Percentiles rank a stretch among this genome's conserved stretches.
Evolutionary conservation across 2,797 vertebrate species (phyloP).

Genomic region (Enteromius viviparus): DNA sequence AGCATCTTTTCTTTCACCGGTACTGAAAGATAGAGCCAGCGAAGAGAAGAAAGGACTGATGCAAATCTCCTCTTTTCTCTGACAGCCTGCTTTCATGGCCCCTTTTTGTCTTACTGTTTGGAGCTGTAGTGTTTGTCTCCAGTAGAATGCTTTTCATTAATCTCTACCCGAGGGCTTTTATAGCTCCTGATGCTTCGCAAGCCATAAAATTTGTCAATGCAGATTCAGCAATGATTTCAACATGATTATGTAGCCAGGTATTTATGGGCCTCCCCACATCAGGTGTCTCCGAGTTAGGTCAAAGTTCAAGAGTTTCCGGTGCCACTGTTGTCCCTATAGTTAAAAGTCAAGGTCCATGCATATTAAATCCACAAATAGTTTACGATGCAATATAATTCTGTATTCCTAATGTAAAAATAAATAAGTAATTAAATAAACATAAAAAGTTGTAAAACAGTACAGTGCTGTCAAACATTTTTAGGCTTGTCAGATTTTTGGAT

Average conservation of each 20-base stretch:
- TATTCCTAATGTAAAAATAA: not conserved
- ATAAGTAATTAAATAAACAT: not conserved
- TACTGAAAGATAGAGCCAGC: conserved; percentile 58
- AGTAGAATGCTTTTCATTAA: conserved; percentile 49
- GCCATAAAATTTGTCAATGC: conserved; percentile 24
- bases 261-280: conserved; percentile 17
- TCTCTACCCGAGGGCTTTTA: conserved; percentile 42
- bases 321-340: not conserved
- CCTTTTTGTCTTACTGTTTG: conserved; percentile 59
- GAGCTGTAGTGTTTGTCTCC: conserved; percentile 78
- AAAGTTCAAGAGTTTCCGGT: not conserved
- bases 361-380: not conserved
- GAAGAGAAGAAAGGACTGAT: conserved; percentile 51
- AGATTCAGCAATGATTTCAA: conserved; percentile 23
- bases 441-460: not conserved
- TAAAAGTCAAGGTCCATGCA: not conserved
- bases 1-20: conserved; percentile 72
- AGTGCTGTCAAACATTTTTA: not conserved
- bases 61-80: conserved; percentile 52
- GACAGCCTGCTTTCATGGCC: conserved; percentile 41
- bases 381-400: not conserved
- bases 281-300: conserved; percentile 15
- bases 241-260: conserved; percentile 22
- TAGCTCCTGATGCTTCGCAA: conserved; percentile 25
- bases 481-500: conserved; percentile 37